Evolutionary conservation across 1,140 invertebrate genomes (phyloP).

Genomic region (Drosophila saltans): DNA sequence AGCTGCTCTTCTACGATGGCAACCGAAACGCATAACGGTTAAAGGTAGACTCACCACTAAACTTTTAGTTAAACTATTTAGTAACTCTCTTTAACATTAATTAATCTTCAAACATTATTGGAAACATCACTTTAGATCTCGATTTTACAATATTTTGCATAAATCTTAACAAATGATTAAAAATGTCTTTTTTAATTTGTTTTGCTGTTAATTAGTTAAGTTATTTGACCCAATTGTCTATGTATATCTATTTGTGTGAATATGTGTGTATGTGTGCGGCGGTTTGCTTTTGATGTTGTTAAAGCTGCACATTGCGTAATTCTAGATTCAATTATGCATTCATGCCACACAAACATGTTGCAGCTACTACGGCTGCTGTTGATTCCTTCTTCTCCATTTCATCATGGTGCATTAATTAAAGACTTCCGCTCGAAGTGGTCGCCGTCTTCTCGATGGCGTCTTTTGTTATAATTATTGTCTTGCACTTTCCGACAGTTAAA

Average conservation of each 20-base stretch:
- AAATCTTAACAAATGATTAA: slow-evolving; percentile 6
- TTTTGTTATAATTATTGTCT: slow-evolving; percentile 77
- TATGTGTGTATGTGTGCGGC: neutral
- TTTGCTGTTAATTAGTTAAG: slow-evolving; percentile 1
- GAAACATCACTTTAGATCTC: no score
- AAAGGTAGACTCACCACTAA: no score
- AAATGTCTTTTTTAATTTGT: neutral
- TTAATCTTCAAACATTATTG: no score
- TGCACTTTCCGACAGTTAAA: slow-evolving; percentile 42
- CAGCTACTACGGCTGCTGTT: slow-evolving; percentile 22
- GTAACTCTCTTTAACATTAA: no score
- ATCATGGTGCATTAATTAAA: slow-evolving; percentile 67
- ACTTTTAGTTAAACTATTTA: no score
- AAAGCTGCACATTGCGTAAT: slow-evolving; percentile 60
- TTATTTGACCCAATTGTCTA: neutral
- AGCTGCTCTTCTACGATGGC: neutral
- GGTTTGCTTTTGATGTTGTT: slow-evolving; percentile 22
- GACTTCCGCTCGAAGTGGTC: slow-evolving; percentile 59
- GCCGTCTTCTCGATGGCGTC: slow-evolving; percentile 39
- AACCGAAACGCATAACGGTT: no score
- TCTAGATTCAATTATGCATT: slow-evolving; percentile 70
- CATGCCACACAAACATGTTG: slow-evolving; percentile 35
- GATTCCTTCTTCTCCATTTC: slow-evolving; percentile 23
- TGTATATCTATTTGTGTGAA: neutral
- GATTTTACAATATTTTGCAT: neutral